These are phyloP conservation scores for Brotula barbata DNA, from an alignment of 2,797 vertebrate species.

Conservation along the genomic window DNA sequence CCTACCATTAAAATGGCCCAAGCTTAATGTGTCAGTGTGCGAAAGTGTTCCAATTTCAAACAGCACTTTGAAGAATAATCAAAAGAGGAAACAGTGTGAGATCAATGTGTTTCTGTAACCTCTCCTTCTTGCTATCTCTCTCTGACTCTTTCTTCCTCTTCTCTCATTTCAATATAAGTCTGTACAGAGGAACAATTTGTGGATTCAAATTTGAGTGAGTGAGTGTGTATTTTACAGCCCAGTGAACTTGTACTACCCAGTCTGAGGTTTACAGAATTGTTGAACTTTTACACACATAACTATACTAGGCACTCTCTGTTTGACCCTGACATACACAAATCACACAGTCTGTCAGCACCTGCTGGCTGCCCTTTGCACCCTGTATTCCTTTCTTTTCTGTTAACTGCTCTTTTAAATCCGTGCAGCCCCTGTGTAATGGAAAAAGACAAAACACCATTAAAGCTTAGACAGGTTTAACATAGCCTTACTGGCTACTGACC, in stretches of 20 bases:
- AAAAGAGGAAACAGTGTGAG: conserved; percentile 66
- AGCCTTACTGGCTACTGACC: conserved; percentile 46
- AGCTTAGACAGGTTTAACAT: conserved; percentile 26
- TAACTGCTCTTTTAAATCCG: conserved; percentile 56
- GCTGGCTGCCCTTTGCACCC: conserved; percentile 46
- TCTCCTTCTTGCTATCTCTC: conserved; percentile 6
- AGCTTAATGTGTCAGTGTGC: conserved; percentile 65
- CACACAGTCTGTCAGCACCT: conserved; percentile 35
- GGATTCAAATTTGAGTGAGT: conserved; percentile 8
- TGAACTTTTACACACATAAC: neutral
- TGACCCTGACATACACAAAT: conserved; percentile 2
- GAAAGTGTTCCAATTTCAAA: conserved; percentile 70
- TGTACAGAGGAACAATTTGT: conserved; percentile 10
- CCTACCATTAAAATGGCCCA: conserved; percentile 52
- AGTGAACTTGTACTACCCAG: neutral
- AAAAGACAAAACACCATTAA: conserved; percentile 29
- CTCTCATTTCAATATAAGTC: conserved; percentile 19
- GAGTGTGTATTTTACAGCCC: neutral
- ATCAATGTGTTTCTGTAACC: conserved; percentile 69
- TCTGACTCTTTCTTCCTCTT: conserved; percentile 11
- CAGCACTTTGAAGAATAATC: conserved; percentile 68
- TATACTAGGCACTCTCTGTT: conserved; percentile 3
- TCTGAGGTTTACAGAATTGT: neutral
- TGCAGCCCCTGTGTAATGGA: conserved; percentile 39
- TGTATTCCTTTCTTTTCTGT: conserved; percentile 34